Percentiles rank a stretch among this genome's conserved stretches.
These are phyloP conservation scores for Oceanites oceanicus DNA, from an alignment of 2,113 vertebrate genomes.

Conservation along the genomic window DNA sequence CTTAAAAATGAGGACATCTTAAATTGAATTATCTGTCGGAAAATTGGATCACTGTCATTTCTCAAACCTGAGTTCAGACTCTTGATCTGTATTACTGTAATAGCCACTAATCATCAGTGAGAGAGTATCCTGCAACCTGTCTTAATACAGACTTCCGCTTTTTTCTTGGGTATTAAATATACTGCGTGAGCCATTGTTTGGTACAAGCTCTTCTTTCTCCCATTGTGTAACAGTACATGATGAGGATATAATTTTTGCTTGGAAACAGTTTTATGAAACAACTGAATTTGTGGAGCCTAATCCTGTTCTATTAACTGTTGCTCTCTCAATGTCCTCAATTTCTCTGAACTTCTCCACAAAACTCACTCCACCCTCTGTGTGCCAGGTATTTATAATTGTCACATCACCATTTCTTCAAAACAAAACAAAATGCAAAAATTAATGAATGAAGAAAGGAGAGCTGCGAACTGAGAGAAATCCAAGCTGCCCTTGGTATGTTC, in stretches of 20 bases:
- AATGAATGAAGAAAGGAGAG: not conserved
- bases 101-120: not conserved
- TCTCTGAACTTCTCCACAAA: not conserved
- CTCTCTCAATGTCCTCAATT: not conserved
- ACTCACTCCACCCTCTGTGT: not conserved
- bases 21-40: constrained; percentile 1
- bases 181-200: not conserved
- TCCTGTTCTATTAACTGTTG: not conserved
- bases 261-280: not conserved
- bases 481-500: not conserved
- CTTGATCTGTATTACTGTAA: not conserved
- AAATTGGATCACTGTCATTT: not conserved
- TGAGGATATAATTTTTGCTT: not conserved
- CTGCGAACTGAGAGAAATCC: not conserved
- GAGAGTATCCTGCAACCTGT: not conserved
- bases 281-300: not conserved
- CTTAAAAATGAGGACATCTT: not conserved
- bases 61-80: not conserved
- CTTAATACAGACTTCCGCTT: not conserved
- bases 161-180: not conserved
- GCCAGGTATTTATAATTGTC: not conserved
- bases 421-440: not conserved
- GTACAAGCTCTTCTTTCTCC: not conserved
- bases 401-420: not conserved
- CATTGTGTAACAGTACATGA: not conserved